These are phyloP conservation scores for Ficedula albicollis DNA, from an alignment of 2,797 vertebrate species.

Conservation along the genomic window DNA sequence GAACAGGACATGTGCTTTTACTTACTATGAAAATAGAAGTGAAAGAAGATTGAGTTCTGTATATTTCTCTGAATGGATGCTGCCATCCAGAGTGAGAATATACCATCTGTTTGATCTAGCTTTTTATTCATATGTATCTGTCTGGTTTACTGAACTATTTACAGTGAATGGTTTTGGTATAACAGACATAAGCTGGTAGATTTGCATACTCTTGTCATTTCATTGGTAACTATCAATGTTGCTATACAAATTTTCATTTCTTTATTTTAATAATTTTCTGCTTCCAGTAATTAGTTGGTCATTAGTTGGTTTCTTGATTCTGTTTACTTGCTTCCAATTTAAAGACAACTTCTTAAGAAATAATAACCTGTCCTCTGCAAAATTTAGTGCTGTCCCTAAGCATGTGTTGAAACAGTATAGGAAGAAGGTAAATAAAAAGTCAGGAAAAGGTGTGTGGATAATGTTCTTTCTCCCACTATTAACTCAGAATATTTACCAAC, in stretches of 20 bases:
- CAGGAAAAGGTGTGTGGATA: neutral
- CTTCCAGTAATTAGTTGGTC: neutral
- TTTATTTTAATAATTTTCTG: neutral
- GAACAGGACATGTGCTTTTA: neutral
- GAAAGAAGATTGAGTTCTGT: neutral
- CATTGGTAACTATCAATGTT: neutral
- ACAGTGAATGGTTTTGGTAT: neutral
- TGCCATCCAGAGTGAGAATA: neutral
- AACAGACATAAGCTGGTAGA: neutral
- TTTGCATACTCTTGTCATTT: neutral
- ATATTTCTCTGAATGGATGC: neutral
- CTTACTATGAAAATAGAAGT: neutral
- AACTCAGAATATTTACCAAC: neutral
- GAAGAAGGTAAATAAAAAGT: neutral
- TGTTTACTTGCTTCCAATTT: neutral
- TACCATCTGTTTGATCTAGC: neutral
- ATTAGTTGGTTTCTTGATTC: neutral
- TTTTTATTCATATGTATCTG: neutral
- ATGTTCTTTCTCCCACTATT: neutral
- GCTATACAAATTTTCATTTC: neutral
- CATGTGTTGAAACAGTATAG: neutral
- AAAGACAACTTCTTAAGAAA: neutral
- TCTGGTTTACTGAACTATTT: neutral
- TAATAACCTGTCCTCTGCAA: neutral
- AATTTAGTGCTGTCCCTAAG: neutral